Conservation (phyloP, 2,888 invertebrate species). For the Smittia sp. region DNA sequence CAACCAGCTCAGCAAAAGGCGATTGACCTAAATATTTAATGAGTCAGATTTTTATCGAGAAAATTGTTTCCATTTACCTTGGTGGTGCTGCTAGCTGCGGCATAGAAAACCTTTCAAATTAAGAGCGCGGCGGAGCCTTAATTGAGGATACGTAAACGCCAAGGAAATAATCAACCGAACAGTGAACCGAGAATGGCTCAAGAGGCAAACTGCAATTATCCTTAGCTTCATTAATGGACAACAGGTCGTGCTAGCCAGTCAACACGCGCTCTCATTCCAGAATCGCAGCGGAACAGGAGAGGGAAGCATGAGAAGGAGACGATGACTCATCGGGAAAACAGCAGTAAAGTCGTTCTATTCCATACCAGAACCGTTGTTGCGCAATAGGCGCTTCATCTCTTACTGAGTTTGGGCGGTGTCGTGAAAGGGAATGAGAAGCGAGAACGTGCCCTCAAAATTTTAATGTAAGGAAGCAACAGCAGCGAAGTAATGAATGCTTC, state of each 20-base stretch:
- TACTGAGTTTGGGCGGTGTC: background rate
- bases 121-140: too few relatives aligned
- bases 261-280: too few relatives aligned
- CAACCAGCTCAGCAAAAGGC: too few relatives aligned
- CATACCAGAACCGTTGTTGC: slow-evolving; percentile 1
- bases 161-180: too few relatives aligned
- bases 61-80: too few relatives aligned
- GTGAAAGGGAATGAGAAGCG: background rate
- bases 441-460: background rate
- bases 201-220: too few relatives aligned
- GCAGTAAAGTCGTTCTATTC: background rate
- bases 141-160: too few relatives aligned
- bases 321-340: slow-evolving; percentile 38
- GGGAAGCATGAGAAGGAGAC: background rate
- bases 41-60: too few relatives aligned
- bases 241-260: slow-evolving; percentile 24
- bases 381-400: background rate
- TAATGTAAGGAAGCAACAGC: slow-evolving; percentile 1
- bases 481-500: background rate
- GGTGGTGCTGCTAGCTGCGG: too few relatives aligned
- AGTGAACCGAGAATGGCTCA: background rate
- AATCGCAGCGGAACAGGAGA: background rate
- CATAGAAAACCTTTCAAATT: too few relatives aligned
- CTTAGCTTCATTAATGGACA: background rate
- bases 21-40: too few relatives aligned